A percentile compares a stretch with the other conserved stretches of the same genome.
phyloP scores from a whole-genome alignment of 2,113 vertebrate species.

The Myocastor coypus region DNA sequence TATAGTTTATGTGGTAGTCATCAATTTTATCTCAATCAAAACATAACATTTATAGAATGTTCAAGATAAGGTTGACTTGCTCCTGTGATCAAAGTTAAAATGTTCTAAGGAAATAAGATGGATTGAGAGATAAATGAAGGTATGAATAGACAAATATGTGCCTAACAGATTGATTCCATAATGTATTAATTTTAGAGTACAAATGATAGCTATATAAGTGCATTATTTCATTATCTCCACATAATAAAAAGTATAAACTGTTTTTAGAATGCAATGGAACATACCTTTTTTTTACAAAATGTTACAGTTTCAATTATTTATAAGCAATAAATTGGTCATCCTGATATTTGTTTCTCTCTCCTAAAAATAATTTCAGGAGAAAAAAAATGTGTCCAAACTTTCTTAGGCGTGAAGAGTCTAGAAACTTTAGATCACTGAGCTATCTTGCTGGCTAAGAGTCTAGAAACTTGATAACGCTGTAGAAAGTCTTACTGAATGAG shows the following conservation, averaged over 20 bases:
- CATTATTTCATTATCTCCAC: neutral
- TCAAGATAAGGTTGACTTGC: neutral
- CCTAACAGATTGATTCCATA: too few relatives aligned
- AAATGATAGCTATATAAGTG: neutral
- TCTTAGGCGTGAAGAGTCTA: rapidly evolving
- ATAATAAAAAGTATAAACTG: neutral
- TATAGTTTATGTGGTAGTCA: too few relatives aligned
- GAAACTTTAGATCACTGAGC: too few relatives aligned
- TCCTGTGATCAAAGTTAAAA: neutral
- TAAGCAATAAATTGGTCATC: neutral
- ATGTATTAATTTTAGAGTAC: neutral
- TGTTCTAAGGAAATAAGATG: neutral
- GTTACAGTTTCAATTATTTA: neutral
- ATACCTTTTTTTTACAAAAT: neutral
- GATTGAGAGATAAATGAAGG: neutral
- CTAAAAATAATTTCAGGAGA: neutral
- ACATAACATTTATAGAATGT: too few relatives aligned
- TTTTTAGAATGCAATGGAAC: neutral
- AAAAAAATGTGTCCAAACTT: neutral
- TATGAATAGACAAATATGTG: neutral
- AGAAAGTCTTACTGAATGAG: neutral
- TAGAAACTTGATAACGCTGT: neutral
- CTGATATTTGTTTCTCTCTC: neutral
- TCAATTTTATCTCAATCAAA: too few relatives aligned
- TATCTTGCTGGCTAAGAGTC: too few relatives aligned